Base-by-base conservation (phyloP, 2,888 invertebrate genomes). In the Rhagium mordax region DNA sequence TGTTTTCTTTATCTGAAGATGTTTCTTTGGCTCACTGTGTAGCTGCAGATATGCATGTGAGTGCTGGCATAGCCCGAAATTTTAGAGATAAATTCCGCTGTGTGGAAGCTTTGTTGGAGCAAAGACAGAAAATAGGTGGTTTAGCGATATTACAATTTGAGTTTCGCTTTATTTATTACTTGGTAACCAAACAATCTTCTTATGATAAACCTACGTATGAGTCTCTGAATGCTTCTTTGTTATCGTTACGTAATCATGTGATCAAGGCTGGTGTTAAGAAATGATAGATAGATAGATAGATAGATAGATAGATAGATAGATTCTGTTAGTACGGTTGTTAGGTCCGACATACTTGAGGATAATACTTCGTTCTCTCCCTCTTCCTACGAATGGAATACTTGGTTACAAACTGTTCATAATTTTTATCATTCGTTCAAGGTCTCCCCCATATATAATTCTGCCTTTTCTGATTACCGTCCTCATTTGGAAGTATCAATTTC, bases 131-230 rank as follows among this genome's bases (percentile, higher is more conserved):
- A n/a, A n/a, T n/a, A n/a, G n/a, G n/a, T n/a, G n/a, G n/a, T n/a
- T n/a, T n/a, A n/a, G n/a, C n/a, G n/a, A n/a, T n/a, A n/a, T n/a
- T n/a, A n/a, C n/a, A n/a, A n/a, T n/a, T n/a, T n/a, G n/a, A n/a
- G n/a, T n/a, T n/a, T n/a, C n/a, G n/a, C n/a, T n/a, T n/a, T n/a
- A n/a, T n/a, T n/a, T n/a, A n/a, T n/a, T n/a, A n/a, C n/a, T n/a
- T n/a, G n/a, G n/a, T n/a, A n/a, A n/a, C n/a, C n/a, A n/a, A n/a
- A n/a, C n/a, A n/a, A n/a, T n/a, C n/a, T n/a, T n/a, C n/a, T n/a
- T 20, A 10, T 51, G 47, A 61, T 41, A 61, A 61, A 13, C 61
- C 61, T 13, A 13, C 61, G 1, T 48, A 47, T 16, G 47, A 47
- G 1, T 47, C 21, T 1, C n/a, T 61, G 3, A 20, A 41, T 18